phyloP scores from a whole-genome alignment of 2,113 vertebrate species.

The Tympanuchus pallidicinctus region DNA sequence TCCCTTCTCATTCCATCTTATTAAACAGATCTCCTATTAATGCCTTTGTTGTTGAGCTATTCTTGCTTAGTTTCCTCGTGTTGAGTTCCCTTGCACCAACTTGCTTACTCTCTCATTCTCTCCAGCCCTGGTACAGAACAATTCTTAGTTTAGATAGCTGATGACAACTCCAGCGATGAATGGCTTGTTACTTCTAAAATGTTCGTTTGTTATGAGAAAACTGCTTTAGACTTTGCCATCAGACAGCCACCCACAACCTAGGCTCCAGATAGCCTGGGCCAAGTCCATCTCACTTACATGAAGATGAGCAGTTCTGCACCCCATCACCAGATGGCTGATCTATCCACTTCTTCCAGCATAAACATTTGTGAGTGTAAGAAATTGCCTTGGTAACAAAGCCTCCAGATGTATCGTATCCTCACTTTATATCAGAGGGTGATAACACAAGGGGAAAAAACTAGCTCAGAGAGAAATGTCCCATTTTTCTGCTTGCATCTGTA shows the following conservation, averaged over 20 bases:
- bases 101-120: background rate
- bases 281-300: background rate
- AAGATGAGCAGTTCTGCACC: background rate
- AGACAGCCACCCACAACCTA: background rate
- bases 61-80: background rate
- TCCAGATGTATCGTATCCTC: background rate
- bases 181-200: background rate
- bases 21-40: background rate
- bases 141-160: background rate
- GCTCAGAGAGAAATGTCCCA: accelerated
- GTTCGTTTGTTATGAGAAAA: background rate
- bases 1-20: background rate
- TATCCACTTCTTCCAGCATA: background rate
- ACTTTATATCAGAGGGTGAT: background rate
- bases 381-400: background rate
- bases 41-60: background rate
- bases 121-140: background rate
- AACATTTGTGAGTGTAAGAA: background rate
- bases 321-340: background rate
- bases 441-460: background rate
- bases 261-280: background rate
- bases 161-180: background rate
- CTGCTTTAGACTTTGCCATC: background rate
- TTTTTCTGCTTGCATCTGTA: background rate
- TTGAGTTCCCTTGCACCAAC: background rate